Conservation (phyloP, 2,888 invertebrate species). For the Amblyjoppa proteus region DNA sequence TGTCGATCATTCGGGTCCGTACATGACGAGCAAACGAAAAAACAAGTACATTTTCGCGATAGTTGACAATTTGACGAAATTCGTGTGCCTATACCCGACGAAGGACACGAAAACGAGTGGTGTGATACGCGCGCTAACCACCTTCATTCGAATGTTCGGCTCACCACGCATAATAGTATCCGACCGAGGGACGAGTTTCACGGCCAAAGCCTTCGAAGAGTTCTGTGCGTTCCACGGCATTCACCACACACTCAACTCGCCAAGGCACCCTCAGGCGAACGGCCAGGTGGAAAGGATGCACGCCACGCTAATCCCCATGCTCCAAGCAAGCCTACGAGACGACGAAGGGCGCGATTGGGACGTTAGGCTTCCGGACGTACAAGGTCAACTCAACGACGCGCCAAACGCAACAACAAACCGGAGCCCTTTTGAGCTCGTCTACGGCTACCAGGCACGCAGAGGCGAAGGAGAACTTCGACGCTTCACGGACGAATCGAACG, state of each 20-base stretch:
- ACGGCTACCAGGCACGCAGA: constrained; percentile 59
- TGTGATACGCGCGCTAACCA: neutral
- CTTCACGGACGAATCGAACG: constrained; percentile 13
- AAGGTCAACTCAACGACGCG: constrained; percentile 62
- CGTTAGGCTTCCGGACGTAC: constrained; percentile 21
- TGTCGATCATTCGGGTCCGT: constrained; percentile 45
- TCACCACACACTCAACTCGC: constrained; percentile 22
- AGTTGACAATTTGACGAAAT: constrained; percentile 52
- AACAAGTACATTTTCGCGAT: constrained; percentile 62
- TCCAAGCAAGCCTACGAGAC: constrained; percentile 34
- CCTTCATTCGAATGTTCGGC: constrained; percentile 21
- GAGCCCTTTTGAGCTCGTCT: constrained; percentile 59
- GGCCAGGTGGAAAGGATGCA: constrained; percentile 65
- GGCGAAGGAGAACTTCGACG: constrained; percentile 12
- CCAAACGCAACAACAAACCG: constrained; percentile 56
- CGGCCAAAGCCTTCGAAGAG: constrained; percentile 40
- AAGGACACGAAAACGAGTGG: constrained; percentile 4
- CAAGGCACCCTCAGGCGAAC: constrained; percentile 44
- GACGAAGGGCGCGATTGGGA: constrained; percentile 58
- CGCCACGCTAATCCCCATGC: constrained; percentile 54
- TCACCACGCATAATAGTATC: constrained; percentile 56
- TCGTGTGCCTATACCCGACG: constrained; percentile 2
- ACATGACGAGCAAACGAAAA: constrained; percentile 20
- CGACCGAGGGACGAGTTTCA: constrained; percentile 51
- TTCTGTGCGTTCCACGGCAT: constrained; percentile 34